phyloP scores from a whole-genome alignment of 2,113 vertebrate species.

The Pedetes capensis region DNA sequence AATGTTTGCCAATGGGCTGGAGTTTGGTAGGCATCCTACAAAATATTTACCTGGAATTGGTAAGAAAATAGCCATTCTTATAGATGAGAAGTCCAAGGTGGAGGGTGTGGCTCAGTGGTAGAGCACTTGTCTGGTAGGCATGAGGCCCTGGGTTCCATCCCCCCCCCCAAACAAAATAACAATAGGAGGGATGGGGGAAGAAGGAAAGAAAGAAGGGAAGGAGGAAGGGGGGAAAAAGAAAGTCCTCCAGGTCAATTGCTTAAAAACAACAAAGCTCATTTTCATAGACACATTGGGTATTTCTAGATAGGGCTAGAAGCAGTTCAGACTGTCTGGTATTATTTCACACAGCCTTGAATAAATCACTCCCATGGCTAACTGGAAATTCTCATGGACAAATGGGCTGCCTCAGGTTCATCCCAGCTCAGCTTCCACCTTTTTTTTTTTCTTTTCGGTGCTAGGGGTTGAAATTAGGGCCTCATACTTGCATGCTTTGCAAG shows the following conservation, averaged over 20 bases:
- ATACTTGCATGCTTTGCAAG: too few relatives aligned
- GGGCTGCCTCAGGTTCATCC: not conserved
- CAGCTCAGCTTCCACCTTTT: too few relatives aligned
- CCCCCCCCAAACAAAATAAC: not conserved
- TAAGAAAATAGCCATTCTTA: not conserved
- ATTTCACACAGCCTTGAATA: not conserved
- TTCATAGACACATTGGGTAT: not conserved
- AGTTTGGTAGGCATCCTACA: not conserved
- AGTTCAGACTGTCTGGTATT: not conserved
- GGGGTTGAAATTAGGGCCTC: too few relatives aligned
- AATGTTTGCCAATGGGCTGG: not conserved
- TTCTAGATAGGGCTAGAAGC: not conserved
- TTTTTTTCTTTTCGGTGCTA: too few relatives aligned
- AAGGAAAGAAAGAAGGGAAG: not conserved
- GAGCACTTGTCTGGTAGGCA: not conserved
- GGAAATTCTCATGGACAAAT: not conserved
- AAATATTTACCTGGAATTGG: not conserved
- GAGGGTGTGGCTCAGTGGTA: not conserved
- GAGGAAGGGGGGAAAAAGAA: not conserved
- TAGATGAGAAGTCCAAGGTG: not conserved
- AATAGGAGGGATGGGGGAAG: too few relatives aligned
- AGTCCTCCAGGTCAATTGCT: not conserved
- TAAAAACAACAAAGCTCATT: not conserved
- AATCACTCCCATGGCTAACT: not conserved
- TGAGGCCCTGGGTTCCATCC: not conserved